phyloP scores from a whole-genome alignment of 2,113 vertebrate genomes.

The Calyptommatus sinebrachiatus region DNA sequence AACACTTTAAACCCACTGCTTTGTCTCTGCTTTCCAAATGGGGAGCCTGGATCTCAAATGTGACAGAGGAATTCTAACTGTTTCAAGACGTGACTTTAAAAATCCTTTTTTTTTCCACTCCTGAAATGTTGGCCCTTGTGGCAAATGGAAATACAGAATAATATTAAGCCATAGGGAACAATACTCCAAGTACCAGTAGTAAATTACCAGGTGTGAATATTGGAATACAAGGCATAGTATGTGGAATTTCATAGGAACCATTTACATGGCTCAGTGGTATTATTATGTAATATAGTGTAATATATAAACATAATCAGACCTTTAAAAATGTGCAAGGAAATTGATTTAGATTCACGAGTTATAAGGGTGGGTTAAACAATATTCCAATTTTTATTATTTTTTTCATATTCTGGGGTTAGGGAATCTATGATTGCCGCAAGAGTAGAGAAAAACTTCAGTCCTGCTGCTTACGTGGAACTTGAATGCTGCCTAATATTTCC shows the following conservation, averaged over 20 bases:
- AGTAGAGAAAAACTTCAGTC: background rate
- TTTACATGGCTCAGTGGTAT: background rate
- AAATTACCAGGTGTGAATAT: background rate
- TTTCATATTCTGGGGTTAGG: too few species aligned
- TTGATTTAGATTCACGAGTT: too few species aligned
- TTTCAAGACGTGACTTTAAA: constrained; percentile 31
- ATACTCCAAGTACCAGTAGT: background rate
- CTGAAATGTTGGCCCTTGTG: background rate
- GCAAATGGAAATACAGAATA: background rate
- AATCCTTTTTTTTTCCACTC: background rate
- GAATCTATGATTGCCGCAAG: too few species aligned
- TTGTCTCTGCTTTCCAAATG: constrained; percentile 56
- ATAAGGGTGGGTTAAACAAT: too few species aligned
- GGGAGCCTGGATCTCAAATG: constrained; percentile 52
- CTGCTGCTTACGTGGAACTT: too few species aligned
- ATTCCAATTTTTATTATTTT: too few species aligned
- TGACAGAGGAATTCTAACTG: constrained; percentile 28
- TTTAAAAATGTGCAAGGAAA: too few species aligned
- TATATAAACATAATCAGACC: too few species aligned
- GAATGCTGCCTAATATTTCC: background rate
- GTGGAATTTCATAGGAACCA: background rate
- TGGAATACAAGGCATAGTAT: background rate
- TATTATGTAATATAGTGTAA: too few species aligned
- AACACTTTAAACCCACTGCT: constrained; percentile 32
- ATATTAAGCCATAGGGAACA: background rate